Conservation (phyloP, 2,113 vertebrate genomes). For the Aptenodytes forsteri region DNA sequence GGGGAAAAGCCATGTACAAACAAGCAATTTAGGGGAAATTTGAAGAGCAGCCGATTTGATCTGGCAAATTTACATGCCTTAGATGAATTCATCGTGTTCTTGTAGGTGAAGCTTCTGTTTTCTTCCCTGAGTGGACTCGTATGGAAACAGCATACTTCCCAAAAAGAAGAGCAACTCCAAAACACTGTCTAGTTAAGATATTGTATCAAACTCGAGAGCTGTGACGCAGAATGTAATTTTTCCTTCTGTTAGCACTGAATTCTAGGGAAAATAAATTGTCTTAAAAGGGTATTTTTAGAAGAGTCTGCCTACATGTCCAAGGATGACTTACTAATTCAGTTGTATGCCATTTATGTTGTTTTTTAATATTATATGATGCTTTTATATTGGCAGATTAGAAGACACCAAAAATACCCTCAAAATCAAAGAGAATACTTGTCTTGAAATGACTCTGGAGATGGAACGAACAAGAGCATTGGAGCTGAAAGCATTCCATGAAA, state of each 20-base stretch:
- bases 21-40: neutral
- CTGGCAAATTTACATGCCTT: neutral
- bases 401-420: slow-evolving; percentile 56
- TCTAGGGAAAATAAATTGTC: neutral
- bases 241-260: neutral
- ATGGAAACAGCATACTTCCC: neutral
- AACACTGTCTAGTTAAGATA: neutral
- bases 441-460: slow-evolving; percentile 64
- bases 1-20: neutral
- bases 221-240: neutral
- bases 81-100: neutral
- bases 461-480: slow-evolving; percentile 74
- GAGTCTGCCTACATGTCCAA: neutral
- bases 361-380: neutral
- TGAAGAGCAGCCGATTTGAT: neutral
- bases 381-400: slow-evolving; percentile 65
- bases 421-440: slow-evolving; percentile 40
- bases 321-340: neutral
- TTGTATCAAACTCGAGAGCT: neutral
- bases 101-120: neutral
- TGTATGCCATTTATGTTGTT: neutral
- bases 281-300: neutral
- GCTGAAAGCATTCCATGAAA: slow-evolving; percentile 77
- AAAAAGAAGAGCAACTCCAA: neutral
- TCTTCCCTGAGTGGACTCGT: neutral